Evolutionary conservation across 1,140 invertebrate species (phyloP).

Genomic region (Aphelinus atriplicis): DNA sequence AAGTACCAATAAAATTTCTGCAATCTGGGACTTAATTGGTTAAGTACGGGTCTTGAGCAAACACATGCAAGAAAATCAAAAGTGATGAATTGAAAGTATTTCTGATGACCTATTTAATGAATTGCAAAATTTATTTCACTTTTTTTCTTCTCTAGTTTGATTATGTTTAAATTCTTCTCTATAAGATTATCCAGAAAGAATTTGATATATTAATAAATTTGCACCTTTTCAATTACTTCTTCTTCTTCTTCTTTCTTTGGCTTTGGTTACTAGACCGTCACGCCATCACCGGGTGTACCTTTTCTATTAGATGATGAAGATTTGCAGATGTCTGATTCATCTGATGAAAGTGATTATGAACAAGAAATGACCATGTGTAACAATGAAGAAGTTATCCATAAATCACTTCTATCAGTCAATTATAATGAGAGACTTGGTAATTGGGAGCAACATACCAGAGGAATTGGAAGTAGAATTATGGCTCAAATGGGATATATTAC

Average conservation of each 20-base stretch:
- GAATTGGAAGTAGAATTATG: conserved; percentile 92
- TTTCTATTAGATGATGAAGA: conserved; percentile 57
- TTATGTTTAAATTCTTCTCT: too few relatives aligned
- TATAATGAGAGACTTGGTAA: conserved; percentile 73
- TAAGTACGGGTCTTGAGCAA: too few relatives aligned
- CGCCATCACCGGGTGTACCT: conserved; percentile 40
- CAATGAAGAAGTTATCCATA: conserved; percentile 65
- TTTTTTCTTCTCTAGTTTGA: too few relatives aligned
- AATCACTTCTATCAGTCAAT: conserved; percentile 66
- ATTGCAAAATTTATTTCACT: not conserved
- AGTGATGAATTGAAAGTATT: too few relatives aligned
- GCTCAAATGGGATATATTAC: conserved; percentile 89
- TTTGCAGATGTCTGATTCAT: conserved; percentile 62
- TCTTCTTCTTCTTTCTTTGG: too few relatives aligned
- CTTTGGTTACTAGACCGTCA: too few relatives aligned
- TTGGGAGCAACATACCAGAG: conserved; percentile 91
- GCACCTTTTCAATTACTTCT: conserved; percentile 8
- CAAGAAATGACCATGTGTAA: conserved; percentile 52
- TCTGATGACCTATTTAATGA: conserved; percentile 17
- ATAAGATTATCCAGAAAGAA: too few relatives aligned
- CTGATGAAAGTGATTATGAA: conserved; percentile 53
- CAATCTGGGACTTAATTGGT: too few relatives aligned
- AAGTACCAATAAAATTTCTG: too few relatives aligned
- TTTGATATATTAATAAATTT: too few relatives aligned
- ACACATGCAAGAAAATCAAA: too few relatives aligned